A percentile compares a stretch with the other conserved stretches of the same genome.
These are phyloP conservation scores for Dendrocincla tyrannina DNA, from an alignment of 2,797 vertebrate genomes.

Conservation along the genomic window DNA sequence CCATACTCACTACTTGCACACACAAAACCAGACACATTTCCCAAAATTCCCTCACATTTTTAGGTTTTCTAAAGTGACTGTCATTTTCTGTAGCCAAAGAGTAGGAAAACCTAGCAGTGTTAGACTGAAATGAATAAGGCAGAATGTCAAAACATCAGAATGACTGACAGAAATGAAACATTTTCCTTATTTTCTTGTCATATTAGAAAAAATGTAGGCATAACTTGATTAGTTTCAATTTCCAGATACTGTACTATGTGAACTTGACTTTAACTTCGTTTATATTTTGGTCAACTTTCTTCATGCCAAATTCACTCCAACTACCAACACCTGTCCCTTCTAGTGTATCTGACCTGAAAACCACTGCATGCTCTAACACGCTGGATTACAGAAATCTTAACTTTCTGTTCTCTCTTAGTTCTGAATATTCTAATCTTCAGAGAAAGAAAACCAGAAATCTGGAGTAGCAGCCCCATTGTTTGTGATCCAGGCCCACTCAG, in stretches of 20 bases:
- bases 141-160: conserved; percentile 7
- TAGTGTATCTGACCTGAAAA: not conserved
- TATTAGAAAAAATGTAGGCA: not conserved
- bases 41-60: not conserved
- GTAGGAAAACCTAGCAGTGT: not conserved
- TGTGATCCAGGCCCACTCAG: not conserved
- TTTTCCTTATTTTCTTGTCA: conserved; percentile 20
- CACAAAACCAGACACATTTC: not conserved
- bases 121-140: not conserved
- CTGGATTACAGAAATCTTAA: not conserved
- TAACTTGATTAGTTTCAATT: not conserved
- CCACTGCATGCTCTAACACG: accelerated
- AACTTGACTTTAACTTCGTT: not conserved
- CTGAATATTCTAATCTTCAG: not conserved
- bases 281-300: conserved; percentile 30
- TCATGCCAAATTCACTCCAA: not conserved
- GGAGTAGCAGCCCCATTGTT: not conserved
- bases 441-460: not conserved
- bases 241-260: not conserved
- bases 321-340: not conserved
- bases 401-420: not conserved
- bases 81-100: conserved; percentile 5
- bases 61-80: not conserved
- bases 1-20: not conserved
- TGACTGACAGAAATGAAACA: conserved; percentile 8